Base-by-base conservation (phyloP, 2,888 invertebrate species). In the Cactoblastis cactorum region DNA sequence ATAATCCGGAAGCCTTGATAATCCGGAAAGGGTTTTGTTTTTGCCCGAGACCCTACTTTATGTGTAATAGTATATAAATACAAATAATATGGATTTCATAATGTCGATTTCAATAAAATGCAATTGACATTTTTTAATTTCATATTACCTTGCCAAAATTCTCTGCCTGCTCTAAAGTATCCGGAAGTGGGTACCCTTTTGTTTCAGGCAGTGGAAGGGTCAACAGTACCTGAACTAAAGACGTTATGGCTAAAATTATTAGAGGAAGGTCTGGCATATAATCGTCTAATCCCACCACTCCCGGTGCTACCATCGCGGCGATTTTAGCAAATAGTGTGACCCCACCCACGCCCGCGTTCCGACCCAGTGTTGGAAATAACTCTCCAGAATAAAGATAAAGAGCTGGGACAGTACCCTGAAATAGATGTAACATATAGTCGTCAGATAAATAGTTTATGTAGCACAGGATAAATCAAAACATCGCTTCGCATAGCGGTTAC, bases 331-430 rank as follows among this genome's bases (percentile, higher is more conserved):
- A 94, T 81, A 93, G 94, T 0, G 94, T 93, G 45, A 94, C 93
- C 0, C 92, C 90, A 8, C 95, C 95, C 45, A 96, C 91, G 1
- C 95, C 95, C 12, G 93, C 92, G 68, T 96, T 96, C 14, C 96
- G 88, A 2, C 94, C 91, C 12, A 94, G 90, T 0, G 96, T 96
- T 8, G 96, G 96, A 68, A 93, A 95, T 32, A 95, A 74, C 77
- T 96, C 96, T 0, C 95, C 94, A 8, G 94, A 92, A 71, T 92
- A 95, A 14, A 96, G 87, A 72, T 94, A 96, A 50, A 95, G 80
- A 0, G 93, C 81, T 49, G 90, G 85, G 53, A 89, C 75, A 0
- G 90, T 83, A 8, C 92, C 86, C 92, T 92, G 72, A 49, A 50
- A 37, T 6, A 37, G 2, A 12, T 32, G 2, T 32, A 4, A 22